A percentile compares a stretch with the other conserved stretches of the same genome.
Conservation (phyloP, 2,888 invertebrate species). For the Campoplex capitator region DNA sequence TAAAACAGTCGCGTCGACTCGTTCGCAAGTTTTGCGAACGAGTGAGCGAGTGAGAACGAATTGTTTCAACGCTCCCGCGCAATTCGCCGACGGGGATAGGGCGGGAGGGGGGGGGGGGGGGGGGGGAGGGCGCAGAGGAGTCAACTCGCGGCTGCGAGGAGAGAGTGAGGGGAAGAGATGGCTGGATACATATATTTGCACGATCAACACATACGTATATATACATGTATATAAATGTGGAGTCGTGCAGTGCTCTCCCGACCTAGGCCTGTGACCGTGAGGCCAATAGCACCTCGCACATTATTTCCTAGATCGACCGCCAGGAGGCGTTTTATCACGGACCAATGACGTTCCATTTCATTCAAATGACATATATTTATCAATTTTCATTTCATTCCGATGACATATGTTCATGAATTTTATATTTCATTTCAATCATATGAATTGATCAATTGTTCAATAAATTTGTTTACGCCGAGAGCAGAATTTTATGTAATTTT, state of each 20-base stretch:
- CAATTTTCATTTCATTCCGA: background rate
- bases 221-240: background rate
- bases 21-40: slow-evolving; percentile 35
- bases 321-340: slow-evolving; percentile 24
- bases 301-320: slow-evolving; percentile 38
- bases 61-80: slow-evolving; percentile 25
- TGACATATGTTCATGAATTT: background rate
- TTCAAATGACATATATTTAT: background rate
- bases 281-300: slow-evolving; percentile 57
- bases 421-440: too few relatives aligned
- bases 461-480: too few relatives aligned
- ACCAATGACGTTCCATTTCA: slow-evolving; percentile 5
- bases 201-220: slow-evolving; percentile 20
- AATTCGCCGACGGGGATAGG: background rate
- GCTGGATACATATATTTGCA: slow-evolving; percentile 41
- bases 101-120: background rate
- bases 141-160: slow-evolving; percentile 9
- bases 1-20: slow-evolving; percentile 42
- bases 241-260: slow-evolving; percentile 61
- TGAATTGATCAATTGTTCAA: too few relatives aligned
- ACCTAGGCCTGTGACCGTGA: slow-evolving; percentile 69
- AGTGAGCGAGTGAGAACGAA: slow-evolving; percentile 40
- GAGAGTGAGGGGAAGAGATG: background rate
- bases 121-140: background rate
- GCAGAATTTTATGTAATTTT: too few relatives aligned